phyloP scores from a whole-genome alignment of 2,888 invertebrate species.

The Cephus sareptanus region DNA sequence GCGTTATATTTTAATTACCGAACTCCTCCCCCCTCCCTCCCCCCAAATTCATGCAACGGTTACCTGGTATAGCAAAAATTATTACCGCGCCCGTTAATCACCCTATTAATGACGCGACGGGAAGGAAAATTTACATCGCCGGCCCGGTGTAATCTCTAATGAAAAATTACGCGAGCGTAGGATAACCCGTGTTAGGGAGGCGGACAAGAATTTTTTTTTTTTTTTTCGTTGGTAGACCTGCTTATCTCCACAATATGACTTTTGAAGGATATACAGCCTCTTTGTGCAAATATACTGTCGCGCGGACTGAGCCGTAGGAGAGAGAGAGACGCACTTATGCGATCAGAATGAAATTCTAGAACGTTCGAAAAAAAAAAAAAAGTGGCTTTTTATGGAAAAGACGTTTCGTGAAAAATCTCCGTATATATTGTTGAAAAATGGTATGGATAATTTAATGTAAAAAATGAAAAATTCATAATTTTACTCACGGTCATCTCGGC shows the following conservation, averaged over 20 bases:
- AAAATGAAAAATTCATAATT: background rate
- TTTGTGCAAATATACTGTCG: background rate
- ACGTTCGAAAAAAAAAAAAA: background rate
- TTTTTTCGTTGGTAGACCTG: background rate
- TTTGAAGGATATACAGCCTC: background rate
- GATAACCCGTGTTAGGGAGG: background rate
- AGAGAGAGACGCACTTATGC: too few species aligned
- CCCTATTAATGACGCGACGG: background rate
- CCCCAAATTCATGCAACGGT: background rate
- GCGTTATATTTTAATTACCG: background rate
- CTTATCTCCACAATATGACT: background rate
- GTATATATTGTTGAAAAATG: background rate
- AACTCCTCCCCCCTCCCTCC: background rate
- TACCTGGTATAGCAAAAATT: background rate
- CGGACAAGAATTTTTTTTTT: background rate
- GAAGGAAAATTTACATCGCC: background rate
- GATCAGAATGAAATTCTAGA: background rate
- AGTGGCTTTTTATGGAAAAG: background rate
- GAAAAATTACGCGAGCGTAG: background rate
- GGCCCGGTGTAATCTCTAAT: background rate
- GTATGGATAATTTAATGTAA: background rate
- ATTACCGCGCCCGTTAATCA: background rate
- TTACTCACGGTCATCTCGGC: conserved; percentile 91
- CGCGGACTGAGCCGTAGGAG: background rate
- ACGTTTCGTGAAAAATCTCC: background rate